Percentiles rank a stretch among this genome's conserved stretches.
Evolutionary conservation across 1,140 invertebrate genomes (phyloP).

Genomic region (Tribolium castaneum): DNA sequence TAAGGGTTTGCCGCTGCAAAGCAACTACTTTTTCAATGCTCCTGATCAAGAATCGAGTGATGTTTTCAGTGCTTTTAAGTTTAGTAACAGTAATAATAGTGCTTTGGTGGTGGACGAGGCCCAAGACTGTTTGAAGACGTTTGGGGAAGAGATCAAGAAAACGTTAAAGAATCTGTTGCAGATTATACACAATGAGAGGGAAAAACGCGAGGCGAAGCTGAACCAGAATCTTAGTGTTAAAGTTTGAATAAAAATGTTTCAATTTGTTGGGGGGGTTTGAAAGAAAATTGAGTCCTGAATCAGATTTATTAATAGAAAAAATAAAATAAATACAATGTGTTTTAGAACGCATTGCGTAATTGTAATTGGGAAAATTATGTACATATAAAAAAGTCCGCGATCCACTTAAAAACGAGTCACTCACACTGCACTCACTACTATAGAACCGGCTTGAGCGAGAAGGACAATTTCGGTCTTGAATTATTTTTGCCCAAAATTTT

Average conservation of each 20-base stretch:
- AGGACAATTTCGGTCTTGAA: constrained; percentile 94
- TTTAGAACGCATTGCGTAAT: constrained; percentile 3
- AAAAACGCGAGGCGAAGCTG: not conserved
- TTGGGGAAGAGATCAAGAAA: constrained; percentile 57
- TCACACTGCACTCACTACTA: constrained; percentile 53
- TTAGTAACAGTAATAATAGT: constrained; percentile 43
- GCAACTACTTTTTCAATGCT: constrained; percentile 49
- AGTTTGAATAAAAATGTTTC: not conserved
- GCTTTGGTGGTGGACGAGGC: constrained; percentile 40
- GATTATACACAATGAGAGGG: constrained; percentile 54
- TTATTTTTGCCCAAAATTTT: constrained; percentile 97
- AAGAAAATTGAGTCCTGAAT: not conserved
- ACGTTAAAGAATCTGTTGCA: constrained; percentile 54
- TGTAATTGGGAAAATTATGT: not conserved
- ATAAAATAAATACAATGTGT: constrained; percentile 14
- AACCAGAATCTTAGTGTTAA: not conserved
- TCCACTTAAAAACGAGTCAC: constrained; percentile 1
- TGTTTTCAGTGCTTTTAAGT: not conserved
- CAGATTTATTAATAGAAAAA: not conserved
- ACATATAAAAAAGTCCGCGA: constrained; percentile 33
- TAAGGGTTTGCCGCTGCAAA: constrained; percentile 27
- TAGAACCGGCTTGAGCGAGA: constrained; percentile 82
- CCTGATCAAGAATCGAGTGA: constrained; percentile 22
- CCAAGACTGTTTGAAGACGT: constrained; percentile 1
- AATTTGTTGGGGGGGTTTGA: too few species aligned